A percentile compares a stretch with the other conserved stretches of the same genome.
Evolutionary conservation across 2,888 invertebrate genomes (phyloP).

Genomic region (Volucella inflata): DNA sequence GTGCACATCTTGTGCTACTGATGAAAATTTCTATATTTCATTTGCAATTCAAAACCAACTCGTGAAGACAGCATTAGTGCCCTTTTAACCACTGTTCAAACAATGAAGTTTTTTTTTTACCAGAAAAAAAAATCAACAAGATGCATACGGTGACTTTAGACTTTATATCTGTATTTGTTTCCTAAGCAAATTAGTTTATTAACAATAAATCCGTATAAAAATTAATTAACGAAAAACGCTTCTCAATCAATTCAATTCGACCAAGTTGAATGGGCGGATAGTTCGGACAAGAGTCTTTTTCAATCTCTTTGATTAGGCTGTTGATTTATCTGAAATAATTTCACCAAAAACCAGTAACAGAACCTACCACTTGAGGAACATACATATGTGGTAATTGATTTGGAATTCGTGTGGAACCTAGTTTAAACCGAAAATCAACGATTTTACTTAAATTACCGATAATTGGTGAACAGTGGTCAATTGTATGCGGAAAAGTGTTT

Average conservation of each 20-base stretch:
- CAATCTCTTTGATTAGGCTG: slow-evolving; percentile 18
- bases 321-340: slow-evolving; percentile 13
- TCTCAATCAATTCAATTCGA: slow-evolving; percentile 45
- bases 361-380: no score
- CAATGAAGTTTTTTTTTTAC: background rate
- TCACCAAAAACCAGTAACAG: slow-evolving; percentile 7
- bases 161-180: slow-evolving; percentile 6
- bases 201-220: slow-evolving; percentile 9
- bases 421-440: slow-evolving; percentile 11
- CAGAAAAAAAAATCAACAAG: background rate
- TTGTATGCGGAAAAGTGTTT: background rate
- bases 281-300: background rate
- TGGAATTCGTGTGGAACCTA: slow-evolving; percentile 29
- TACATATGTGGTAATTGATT: background rate
- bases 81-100: slow-evolving; percentile 18
- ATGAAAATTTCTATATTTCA: background rate
- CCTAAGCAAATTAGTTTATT: slow-evolving; percentile 12
- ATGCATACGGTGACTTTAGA: slow-evolving; percentile 10
- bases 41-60: background rate
- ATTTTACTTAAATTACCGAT: slow-evolving; percentile 38
- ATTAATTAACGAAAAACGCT: background rate
- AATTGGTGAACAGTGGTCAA: slow-evolving; percentile 8
- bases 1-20: no score
- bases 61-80: slow-evolving; percentile 33
- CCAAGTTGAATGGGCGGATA: background rate